Evolutionary conservation across 2,888 invertebrate species (phyloP).

Genomic region (Sclerodermus sp.): DNA sequence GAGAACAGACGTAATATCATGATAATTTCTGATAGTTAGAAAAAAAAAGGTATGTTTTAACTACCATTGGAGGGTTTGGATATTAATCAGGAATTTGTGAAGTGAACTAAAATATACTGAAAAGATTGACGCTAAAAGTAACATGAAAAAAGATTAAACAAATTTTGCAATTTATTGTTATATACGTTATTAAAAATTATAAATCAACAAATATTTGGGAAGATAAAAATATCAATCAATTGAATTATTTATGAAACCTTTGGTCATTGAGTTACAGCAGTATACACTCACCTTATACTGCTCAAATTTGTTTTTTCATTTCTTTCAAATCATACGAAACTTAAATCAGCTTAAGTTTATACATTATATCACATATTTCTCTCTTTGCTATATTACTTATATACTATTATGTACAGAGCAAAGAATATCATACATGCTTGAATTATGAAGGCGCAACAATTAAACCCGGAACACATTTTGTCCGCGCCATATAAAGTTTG

Average conservation of each 20-base stretch:
- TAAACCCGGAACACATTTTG: conserved; percentile 31
- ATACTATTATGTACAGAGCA: conserved; percentile 32
- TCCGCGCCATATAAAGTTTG: conserved; percentile 23
- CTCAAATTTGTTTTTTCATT: conserved; percentile 21
- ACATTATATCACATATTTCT: conserved; percentile 14
- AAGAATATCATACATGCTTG: conserved; percentile 25
- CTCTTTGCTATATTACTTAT: conserved; percentile 31
- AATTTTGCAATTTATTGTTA: too few relatives aligned
- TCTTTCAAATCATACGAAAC: background rate
- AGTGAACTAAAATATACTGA: too few relatives aligned
- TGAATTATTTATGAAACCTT: conserved; percentile 26
- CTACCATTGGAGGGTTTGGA: too few relatives aligned
- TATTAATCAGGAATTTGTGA: too few relatives aligned
- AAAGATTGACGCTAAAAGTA: too few relatives aligned
- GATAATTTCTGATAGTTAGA: too few relatives aligned
- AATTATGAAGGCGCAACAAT: conserved; percentile 27
- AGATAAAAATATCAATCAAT: too few relatives aligned
- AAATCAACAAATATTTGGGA: too few relatives aligned
- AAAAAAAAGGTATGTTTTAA: too few relatives aligned
- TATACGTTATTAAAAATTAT: too few relatives aligned
- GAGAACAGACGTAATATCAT: too few relatives aligned
- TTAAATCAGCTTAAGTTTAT: background rate
- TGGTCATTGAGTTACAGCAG: conserved; percentile 23
- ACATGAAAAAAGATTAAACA: too few relatives aligned
- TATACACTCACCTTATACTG: conserved; percentile 21